phyloP scores from a whole-genome alignment of 2,113 vertebrate species.

The Desmodus rotundus region DNA sequence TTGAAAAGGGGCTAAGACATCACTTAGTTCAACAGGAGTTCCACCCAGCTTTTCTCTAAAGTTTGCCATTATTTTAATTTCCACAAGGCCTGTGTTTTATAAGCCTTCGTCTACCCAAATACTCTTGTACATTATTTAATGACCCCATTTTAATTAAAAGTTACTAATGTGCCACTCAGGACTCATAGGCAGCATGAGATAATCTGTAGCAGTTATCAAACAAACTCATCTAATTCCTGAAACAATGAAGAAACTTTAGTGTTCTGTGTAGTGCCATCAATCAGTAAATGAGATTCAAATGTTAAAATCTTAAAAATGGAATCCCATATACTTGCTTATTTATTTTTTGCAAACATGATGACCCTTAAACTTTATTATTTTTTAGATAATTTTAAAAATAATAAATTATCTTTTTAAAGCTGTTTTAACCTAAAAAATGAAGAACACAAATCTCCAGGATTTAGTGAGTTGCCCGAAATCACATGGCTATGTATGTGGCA shows the following conservation, averaged over 20 bases:
- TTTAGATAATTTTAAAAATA: not conserved
- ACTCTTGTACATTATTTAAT: not conserved
- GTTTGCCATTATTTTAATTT: not conserved
- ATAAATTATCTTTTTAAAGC: not conserved
- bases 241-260: not conserved
- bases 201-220: not conserved
- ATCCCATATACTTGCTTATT: not conserved
- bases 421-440: not conserved
- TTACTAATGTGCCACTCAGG: not conserved
- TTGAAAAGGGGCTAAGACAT: not conserved
- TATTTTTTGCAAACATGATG: not conserved
- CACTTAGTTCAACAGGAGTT: not conserved
- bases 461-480: not conserved
- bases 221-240: not conserved
- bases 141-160: not conserved
- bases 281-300: not conserved
- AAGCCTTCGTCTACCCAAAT: not conserved
- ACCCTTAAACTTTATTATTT: not conserved
- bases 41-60: not conserved
- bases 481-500: not conserved
- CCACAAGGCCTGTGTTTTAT: not conserved
- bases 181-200: not conserved
- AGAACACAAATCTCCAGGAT: not conserved
- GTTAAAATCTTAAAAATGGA: not conserved
- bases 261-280: not conserved